A percentile compares a stretch with the other conserved stretches of the same genome.
phyloP scores from a whole-genome alignment of 2,797 vertebrate genomes.

The Myotis vivesi region DNA sequence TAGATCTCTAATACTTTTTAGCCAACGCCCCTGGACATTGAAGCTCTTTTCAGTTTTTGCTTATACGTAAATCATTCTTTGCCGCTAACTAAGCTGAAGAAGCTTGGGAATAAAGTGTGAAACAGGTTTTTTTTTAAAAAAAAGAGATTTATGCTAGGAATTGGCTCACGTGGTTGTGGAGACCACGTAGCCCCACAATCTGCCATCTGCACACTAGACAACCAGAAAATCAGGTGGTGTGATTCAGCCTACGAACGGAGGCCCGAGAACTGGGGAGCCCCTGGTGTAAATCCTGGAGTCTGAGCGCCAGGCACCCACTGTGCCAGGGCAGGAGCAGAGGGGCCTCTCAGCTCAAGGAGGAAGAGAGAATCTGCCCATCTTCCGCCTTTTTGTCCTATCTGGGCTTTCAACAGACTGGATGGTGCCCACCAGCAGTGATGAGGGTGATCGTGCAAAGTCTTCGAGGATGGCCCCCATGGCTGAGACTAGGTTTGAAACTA shows the following conservation, averaged over 20 bases:
- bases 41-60: too few species aligned
- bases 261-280: not conserved
- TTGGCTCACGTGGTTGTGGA: fast-evolving
- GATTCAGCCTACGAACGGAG: not conserved
- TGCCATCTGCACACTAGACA: too few species aligned
- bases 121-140: too few species aligned
- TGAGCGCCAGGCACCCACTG: not conserved
- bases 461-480: too few species aligned
- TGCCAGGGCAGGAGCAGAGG: not conserved
- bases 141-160: not conserved
- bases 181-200: not conserved
- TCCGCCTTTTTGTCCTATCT: not conserved
- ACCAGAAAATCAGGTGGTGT: not conserved
- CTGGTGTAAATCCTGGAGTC: not conserved
- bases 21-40: too few species aligned
- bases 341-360: not conserved
- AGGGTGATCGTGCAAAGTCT: too few species aligned
- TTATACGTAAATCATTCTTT: too few species aligned
- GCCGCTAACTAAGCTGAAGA: too few species aligned
- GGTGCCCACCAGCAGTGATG: too few species aligned
- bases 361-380: not conserved
- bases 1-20: too few species aligned
- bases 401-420: not conserved
- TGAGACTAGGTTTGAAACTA: not conserved
- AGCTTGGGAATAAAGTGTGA: too few species aligned